Percentiles rank a stretch among this genome's conserved stretches.
Conservation (phyloP, 2,113 vertebrate species). For the Thermophis baileyi region DNA sequence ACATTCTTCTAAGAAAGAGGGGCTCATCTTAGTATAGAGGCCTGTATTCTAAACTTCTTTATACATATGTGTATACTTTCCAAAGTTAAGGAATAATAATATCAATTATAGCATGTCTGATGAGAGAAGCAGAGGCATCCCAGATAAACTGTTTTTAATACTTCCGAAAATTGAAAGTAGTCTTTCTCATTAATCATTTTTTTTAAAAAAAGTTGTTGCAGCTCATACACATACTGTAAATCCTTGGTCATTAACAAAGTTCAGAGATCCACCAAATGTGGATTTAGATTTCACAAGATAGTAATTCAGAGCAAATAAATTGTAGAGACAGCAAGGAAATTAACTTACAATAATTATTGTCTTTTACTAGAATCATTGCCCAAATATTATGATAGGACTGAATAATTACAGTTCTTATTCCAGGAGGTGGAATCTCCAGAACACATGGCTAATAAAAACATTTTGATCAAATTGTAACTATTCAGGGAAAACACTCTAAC, state of each 20-base stretch:
- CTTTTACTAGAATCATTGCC: neutral
- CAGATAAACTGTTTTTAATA: neutral
- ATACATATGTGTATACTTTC: neutral
- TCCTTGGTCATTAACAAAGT: neutral
- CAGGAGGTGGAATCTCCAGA: neutral
- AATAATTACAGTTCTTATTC: neutral
- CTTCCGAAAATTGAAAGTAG: neutral
- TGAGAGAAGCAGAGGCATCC: neutral
- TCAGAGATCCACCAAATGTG: neutral
- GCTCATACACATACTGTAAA: neutral
- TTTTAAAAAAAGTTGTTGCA: neutral
- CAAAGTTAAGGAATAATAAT: neutral
- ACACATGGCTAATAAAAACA: neutral
- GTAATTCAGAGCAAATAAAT: neutral
- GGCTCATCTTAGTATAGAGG: neutral
- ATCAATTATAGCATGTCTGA: neutral
- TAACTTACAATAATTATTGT: conserved; percentile 7
- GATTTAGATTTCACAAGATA: neutral
- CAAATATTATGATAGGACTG: neutral
- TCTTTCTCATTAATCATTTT: conserved; percentile 7
- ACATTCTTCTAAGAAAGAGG: neutral
- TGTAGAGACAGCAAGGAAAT: neutral
- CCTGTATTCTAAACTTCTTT: neutral
- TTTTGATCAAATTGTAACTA: neutral
- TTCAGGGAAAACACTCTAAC: neutral